Evolutionary conservation across 2,797 vertebrate species (phyloP).

Genomic region (Lepilemur ruficaudatus): DNA sequence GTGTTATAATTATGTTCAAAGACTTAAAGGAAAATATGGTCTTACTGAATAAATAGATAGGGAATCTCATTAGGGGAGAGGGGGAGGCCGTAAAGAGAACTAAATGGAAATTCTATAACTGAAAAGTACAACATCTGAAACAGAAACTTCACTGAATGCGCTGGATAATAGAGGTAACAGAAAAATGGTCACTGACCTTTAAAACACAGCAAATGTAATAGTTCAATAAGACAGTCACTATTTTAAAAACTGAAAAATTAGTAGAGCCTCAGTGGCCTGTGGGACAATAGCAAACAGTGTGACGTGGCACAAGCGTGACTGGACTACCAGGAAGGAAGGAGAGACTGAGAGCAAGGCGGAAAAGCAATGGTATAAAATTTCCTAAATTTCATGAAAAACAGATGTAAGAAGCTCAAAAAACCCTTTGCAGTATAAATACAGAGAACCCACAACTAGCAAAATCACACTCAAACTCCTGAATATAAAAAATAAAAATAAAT

Average conservation of each 20-base stretch:
- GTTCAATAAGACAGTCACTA: neutral
- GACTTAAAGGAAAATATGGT: neutral
- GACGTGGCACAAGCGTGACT: neutral
- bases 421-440: neutral
- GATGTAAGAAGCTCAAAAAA: neutral
- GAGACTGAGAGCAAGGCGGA: neutral
- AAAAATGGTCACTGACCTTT: neutral
- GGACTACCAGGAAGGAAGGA: neutral
- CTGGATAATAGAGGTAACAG: neutral
- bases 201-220: neutral
- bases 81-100: neutral
- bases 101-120: neutral
- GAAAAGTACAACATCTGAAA: neutral
- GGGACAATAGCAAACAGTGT: neutral
- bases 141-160: neutral
- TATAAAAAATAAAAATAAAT: neutral
- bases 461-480: neutral
- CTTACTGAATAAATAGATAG: neutral
- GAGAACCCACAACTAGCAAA: neutral
- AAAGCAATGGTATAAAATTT: neutral
- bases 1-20: neutral
- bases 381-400: neutral
- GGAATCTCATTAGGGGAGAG: neutral
- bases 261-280: neutral
- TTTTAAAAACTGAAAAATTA: neutral